Base-by-base conservation (phyloP, 2,113 vertebrate species). In the Saccopteryx bilineata region DNA sequence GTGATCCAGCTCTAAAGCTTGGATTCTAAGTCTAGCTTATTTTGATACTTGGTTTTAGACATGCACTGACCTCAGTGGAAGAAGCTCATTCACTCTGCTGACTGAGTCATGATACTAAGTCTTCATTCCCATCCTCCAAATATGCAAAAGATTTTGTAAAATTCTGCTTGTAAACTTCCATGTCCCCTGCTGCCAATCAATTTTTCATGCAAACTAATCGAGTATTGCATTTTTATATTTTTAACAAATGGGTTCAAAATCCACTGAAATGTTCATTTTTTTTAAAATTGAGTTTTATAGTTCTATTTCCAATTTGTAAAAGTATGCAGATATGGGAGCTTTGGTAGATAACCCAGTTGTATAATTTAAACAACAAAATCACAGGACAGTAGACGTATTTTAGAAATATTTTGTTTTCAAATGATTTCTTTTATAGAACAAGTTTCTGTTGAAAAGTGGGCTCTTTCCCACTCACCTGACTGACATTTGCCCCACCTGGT, bases 121-220 rank as follows among this genome's bases (percentile, higher is more conserved):
- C 97, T 95, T 94, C 94, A 96, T 84, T 91, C 82, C 95, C 91
- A 93, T 96, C 96, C 96, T 97, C 97, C 96, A 97, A 93, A 97
- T 97, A 97, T 97, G 97, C 97, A 97, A 97, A 97, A 94, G 95
- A 95, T 97, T 97, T 75, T 97, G 97, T 96, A 96, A 97, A 95
- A 97, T 94, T 97, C 96, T 75, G 96, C 97, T 93, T 95, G 93
- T 97, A 96, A 92, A 98, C 97, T 97, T 97, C 94, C 96, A 96
- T 97, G 97, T 96, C 97, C 89, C 82, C 93, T 15, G 91, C 93
- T 96, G 97, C 97, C 96, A 97, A 87, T 97, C 96, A 96, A 96
- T 89, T 97, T 94, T 97, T 89, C 82, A 72, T 80, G 85, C 94
- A 97, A 83, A 96, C 83, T 97, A 98, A 97, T 97, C 96, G 95